Conservation (phyloP, 2,797 vertebrate species). For the Enteromius fasciolatus region DNA sequence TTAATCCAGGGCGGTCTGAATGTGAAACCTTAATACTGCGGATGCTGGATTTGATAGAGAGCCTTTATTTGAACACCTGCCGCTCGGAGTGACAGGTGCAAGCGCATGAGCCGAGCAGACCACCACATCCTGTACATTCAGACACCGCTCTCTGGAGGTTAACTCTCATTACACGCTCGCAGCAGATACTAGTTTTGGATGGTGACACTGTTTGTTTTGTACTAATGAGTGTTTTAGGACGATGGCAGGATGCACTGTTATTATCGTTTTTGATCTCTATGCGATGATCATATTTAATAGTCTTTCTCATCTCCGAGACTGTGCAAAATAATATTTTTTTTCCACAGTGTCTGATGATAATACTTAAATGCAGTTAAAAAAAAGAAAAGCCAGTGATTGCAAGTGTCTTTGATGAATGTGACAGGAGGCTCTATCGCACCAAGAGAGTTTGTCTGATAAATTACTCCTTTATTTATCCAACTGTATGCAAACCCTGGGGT, state of each 20-base stretch:
- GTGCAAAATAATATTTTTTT: background rate
- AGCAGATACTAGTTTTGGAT: background rate
- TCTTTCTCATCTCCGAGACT: background rate
- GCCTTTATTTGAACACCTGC: conserved; percentile 82
- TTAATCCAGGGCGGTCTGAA: conserved; percentile 30
- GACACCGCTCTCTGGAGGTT: conserved; percentile 48
- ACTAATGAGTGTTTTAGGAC: background rate
- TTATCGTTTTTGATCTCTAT: background rate
- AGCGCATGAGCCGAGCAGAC: conserved; percentile 38
- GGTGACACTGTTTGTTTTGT: background rate
- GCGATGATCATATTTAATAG: conserved; percentile 9
- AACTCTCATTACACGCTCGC: conserved; percentile 37
- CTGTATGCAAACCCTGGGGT: background rate
- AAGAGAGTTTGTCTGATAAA: background rate
- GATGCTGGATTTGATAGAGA: conserved; percentile 60
- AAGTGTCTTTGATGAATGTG: background rate
- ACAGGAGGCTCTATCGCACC: background rate
- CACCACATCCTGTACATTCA: conserved; percentile 17
- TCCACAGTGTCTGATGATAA: background rate
- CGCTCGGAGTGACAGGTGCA: conserved; percentile 60
- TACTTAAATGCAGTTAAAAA: background rate
- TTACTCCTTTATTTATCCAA: background rate
- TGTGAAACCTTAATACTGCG: conserved; percentile 44
- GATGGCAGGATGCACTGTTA: background rate
- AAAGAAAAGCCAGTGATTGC: background rate